Percentiles rank a stretch among this genome's conserved stretches.
These are phyloP conservation scores for Allacma fusca DNA, from an alignment of 2,888 invertebrate species.

Conservation along the genomic window DNA sequence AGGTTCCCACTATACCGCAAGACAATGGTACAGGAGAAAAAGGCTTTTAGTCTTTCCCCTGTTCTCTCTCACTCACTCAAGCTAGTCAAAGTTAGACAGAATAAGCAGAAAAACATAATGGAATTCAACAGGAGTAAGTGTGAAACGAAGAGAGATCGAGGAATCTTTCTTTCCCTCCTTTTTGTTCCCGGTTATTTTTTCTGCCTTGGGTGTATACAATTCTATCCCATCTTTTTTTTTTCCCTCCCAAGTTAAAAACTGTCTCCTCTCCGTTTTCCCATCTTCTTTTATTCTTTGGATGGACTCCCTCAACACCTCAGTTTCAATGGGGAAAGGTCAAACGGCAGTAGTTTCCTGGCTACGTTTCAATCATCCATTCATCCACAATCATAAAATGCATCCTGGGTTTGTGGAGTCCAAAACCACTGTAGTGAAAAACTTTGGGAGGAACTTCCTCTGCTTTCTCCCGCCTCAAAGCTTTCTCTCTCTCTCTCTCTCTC, in stretches of 20 bases:
- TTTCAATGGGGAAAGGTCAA: conserved; percentile 22
- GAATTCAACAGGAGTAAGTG: conserved; percentile 47
- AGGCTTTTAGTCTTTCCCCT: conserved; percentile 27
- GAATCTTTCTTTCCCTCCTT: conserved; percentile 34
- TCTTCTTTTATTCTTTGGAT: too few species aligned
- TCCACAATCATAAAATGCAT: too few species aligned
- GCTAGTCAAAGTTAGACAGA: conserved; percentile 1
- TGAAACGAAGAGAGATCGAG: conserved; percentile 27
- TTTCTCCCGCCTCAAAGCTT: too few species aligned
- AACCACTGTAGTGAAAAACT: too few species aligned
- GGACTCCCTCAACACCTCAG: not conserved
- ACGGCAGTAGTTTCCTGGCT: not conserved
- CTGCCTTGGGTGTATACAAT: too few species aligned
- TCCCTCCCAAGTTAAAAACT: not conserved
- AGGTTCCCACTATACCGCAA: too few species aligned
- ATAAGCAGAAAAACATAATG: conserved; percentile 40
- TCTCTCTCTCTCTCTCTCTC: too few species aligned
- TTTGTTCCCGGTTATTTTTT: conserved; percentile 7
- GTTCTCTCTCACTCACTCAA: not conserved
- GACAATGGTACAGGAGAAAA: not conserved
- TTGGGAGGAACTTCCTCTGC: too few species aligned
- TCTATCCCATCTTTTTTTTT: not conserved
- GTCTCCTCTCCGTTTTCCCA: too few species aligned
- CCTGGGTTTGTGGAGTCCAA: too few species aligned
- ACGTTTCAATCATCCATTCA: not conserved